Evolutionary conservation across 2,797 vertebrate genomes (phyloP).

Genomic region (Melanotaenia parkinsoni): DNA sequence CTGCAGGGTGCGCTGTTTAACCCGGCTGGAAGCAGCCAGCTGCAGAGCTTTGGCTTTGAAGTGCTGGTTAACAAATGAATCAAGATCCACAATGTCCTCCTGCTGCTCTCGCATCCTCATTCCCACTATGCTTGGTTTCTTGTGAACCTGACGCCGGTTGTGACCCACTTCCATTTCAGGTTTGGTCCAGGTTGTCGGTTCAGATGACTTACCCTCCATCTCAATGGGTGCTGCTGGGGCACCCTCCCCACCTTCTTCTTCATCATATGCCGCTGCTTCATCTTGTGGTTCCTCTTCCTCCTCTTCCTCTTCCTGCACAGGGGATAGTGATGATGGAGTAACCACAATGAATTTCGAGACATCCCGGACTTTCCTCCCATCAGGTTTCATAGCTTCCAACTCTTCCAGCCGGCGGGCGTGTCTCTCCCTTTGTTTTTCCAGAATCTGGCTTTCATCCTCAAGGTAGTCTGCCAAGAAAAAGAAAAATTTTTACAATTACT

Average conservation of each 20-base stretch:
- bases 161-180: conserved; percentile 15
- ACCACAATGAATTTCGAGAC: conserved; percentile 14
- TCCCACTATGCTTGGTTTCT: conserved; percentile 81
- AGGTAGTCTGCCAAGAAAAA: conserved; percentile 63
- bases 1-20: conserved; percentile 74
- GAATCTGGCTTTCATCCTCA: conserved; percentile 51
- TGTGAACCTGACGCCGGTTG: conserved; percentile 18
- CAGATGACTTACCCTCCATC: conserved; percentile 27
- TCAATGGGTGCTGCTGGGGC: conserved; percentile 34
- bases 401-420: conserved; percentile 6
- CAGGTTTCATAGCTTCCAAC: conserved; percentile 3
- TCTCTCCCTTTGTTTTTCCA: conserved; percentile 56
- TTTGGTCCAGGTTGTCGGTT: conserved; percentile 50
- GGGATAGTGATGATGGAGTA: conserved; percentile 24
- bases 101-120: conserved; percentile 60
- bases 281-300: conserved; percentile 53
- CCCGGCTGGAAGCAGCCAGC: conserved; percentile 51
- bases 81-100: conserved; percentile 89
- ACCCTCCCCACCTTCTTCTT: conserved; percentile 40
- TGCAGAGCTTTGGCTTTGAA: conserved; percentile 83
- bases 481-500: not conserved
- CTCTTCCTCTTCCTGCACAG: conserved; percentile 39
- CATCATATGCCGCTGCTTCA: conserved; percentile 31
- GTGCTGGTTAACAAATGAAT: conserved; percentile 83
- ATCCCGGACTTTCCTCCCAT: conserved; percentile 42